Evolutionary conservation across 2,113 vertebrate genomes (phyloP), one percentile per base, ranked within the genome.

Genomic region (Scomber scombrus): DNA sequence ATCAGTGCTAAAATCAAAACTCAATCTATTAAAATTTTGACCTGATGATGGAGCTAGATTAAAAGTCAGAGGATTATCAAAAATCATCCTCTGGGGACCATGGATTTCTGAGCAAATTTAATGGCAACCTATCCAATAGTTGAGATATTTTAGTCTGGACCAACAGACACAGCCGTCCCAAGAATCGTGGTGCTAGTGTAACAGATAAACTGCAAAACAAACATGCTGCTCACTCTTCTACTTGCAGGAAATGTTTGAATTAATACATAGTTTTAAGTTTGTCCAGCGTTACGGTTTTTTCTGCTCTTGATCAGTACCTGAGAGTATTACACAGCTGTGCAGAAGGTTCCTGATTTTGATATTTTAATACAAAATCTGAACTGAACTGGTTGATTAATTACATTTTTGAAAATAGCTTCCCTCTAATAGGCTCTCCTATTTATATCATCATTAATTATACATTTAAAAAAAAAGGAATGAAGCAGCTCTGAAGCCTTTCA

Each of bases 371-470:
- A 23, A 49, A 71, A 31, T 3, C 21, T 12, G 21, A 45, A 34
- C 5, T 34, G 31, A 34, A 34, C 31, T 34, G 31, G 13, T 19
- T 6, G 3, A 12, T 58, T 16, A 18, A 70, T 54, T 6, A 12
- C 2, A 71, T 45, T n/a, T 78, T 26, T 8, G 0, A 57, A 52
- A 80, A 66, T n/a, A 19, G 29, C 29, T 15, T 55, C 10, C 3
- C 26, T 58, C 7, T 26, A 18, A 50, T 29, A 15, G 18, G 11
- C 29, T 19, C 5, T 21, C 14, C 15, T 40, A 21, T 71, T 65
- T 31, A 63, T 68, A 45, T 58, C 72, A 45, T 68, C 64, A 71
- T 85, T 54, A 71, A 85, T 75, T 71, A 81, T 26, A 68, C 18
- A 57, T 58, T 55, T 40, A 3, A 34, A 34, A 6, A 40, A 21